Conservation (phyloP, 2,797 vertebrate species). For the Tapera naevia region DNA sequence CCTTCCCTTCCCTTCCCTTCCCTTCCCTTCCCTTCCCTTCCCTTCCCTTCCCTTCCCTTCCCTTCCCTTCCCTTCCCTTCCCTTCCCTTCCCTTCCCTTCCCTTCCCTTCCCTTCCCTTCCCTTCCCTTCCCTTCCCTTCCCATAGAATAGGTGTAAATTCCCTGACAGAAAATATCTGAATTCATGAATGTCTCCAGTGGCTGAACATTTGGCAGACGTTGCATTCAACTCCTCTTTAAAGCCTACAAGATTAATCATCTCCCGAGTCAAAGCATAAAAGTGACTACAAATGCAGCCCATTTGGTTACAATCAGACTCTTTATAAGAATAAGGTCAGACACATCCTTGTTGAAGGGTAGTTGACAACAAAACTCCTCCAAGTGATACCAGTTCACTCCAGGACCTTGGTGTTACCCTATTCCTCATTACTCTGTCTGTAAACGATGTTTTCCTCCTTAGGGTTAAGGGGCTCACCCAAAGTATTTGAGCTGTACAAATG, state of each 20-base stretch:
- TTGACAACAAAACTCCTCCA: neutral
- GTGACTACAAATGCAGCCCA: neutral
- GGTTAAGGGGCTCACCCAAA: neutral
- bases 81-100: too few relatives aligned
- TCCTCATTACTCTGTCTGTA: neutral
- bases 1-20: too few relatives aligned
- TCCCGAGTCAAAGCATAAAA: neutral
- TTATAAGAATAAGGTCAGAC: neutral
- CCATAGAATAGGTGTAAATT: neutral
- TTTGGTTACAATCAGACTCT: neutral
- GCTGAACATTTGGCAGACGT: neutral
- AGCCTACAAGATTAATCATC: neutral
- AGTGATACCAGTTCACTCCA: neutral
- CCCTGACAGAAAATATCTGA: conserved; percentile 9
- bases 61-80: too few relatives aligned
- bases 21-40: too few relatives aligned
- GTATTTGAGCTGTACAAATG: neutral
- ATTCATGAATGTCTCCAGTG: neutral
- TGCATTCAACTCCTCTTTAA: conserved; percentile 13
- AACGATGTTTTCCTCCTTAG: neutral
- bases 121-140: neutral
- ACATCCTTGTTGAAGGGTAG: neutral
- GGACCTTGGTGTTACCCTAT: neutral
- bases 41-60: too few relatives aligned
- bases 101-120: neutral